Evolutionary conservation across 2,888 invertebrate genomes (phyloP).

Genomic region (Ferdinandea cuprea): DNA sequence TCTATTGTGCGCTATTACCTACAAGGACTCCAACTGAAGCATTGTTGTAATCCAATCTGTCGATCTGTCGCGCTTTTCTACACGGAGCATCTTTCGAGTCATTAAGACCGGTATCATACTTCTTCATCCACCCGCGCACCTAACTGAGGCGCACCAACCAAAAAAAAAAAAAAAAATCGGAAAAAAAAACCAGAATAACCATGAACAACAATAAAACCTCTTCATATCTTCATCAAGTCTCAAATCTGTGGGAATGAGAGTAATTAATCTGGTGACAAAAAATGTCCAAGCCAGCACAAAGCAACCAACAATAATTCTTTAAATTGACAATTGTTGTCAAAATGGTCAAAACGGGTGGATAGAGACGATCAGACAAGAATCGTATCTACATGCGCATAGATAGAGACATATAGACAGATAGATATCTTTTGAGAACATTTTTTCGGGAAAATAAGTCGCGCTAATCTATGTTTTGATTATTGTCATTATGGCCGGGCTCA

Average conservation of each 20-base stretch:
- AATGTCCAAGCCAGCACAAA: constrained; percentile 37
- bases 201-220: not conserved
- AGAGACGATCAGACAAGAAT: constrained; percentile 18
- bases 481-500: constrained; percentile 60
- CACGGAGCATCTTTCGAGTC: constrained; percentile 36
- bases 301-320: constrained; percentile 61
- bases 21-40: too few relatives aligned
- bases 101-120: constrained; percentile 32
- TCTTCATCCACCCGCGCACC: constrained; percentile 30
- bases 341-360: constrained; percentile 35
- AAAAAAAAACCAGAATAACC: constrained; percentile 32
- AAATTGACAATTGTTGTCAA: constrained; percentile 70
- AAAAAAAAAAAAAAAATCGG: too few relatives aligned
- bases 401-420: too few relatives aligned
- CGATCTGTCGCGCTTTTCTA: constrained; percentile 41
- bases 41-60: too few relatives aligned
- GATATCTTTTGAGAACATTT: constrained; percentile 41
- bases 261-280: constrained; percentile 65
- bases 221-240: constrained; percentile 25
- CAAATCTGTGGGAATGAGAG: constrained; percentile 67
- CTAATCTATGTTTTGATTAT: constrained; percentile 70
- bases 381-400: too few relatives aligned
- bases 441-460: constrained; percentile 59
- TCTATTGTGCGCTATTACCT: too few relatives aligned
- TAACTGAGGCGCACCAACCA: constrained; percentile 47